Base-by-base conservation (phyloP, 2,888 invertebrate species). In the Craniophora ligustri region DNA sequence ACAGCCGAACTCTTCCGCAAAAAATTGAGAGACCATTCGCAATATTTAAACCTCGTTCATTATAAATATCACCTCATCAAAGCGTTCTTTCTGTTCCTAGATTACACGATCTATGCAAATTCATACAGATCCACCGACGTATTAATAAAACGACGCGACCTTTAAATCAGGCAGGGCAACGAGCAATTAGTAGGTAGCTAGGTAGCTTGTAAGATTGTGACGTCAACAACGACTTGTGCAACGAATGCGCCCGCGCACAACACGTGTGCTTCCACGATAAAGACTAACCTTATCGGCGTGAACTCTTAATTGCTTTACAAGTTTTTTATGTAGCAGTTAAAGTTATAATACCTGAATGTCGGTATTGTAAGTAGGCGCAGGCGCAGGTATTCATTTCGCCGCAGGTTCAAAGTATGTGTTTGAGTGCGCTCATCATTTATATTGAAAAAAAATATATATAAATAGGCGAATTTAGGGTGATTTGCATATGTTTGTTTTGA, bases 161-260 rank as follows among this genome's bases (percentile, higher is more conserved):
- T 72, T 65, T 58, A 44, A 68, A 65, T 48, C 23, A 65, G 41
- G 13, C 32, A 30, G 47, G 53, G 36, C 49, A 71, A 66, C 65
- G 56, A 61, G n/a, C 30, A 45, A 58, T 66, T 66, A 66, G 40
- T 53, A 34, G 31, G 53, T 39, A 48, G 23, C 8, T 48, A 42
- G 31, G 53, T 39, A 48, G 23, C 8, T 48, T 40, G 30, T 47
- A 51, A 30, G 50, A 16, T 39, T 16, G 47, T 55, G 63, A 63
- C 60, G 55, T 58, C 56, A 53, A 4, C 36, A 19, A n/a, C 8
- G 7, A 13, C 66, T 55, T 62, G 59, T 51, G 59, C 47, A 72
- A 63, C 46, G 26, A 26, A 40, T 63, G 63, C 55, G 54, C 21
- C 11, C 15, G 50, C 50, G 39, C 46, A 18, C 15, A 55, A 55